Evolutionary conservation across 1,140 invertebrate species (phyloP).

Genomic region (Potamilus streckersoni): DNA sequence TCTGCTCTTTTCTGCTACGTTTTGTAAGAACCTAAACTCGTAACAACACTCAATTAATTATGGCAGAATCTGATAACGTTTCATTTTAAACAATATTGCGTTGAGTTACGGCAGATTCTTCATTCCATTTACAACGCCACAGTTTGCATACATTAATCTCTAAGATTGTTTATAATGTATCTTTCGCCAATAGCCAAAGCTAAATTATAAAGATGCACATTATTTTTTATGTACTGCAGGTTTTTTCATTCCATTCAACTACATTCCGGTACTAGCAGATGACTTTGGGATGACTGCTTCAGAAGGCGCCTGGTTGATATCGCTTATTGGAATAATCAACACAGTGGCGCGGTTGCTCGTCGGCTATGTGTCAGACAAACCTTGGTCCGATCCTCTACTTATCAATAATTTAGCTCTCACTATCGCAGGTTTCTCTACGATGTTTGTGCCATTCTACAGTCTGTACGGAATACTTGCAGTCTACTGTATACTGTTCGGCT

Average conservation of each 20-base stretch:
- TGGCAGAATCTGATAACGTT: no score
- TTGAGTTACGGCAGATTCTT: no score
- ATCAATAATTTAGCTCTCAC: slow-evolving; percentile 91
- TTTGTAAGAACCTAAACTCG: no score
- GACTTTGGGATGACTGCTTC: slow-evolving; percentile 55
- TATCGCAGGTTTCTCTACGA: slow-evolving; percentile 73
- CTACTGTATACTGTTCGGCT: slow-evolving; percentile 89
- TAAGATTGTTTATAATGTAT: not conserved
- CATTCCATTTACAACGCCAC: no score
- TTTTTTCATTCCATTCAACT: slow-evolving; percentile 93
- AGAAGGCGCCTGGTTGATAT: slow-evolving; percentile 79
- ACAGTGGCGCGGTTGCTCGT: slow-evolving; percentile 71
- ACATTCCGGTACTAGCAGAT: slow-evolving; percentile 69
- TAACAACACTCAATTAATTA: no score
- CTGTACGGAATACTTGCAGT: slow-evolving; percentile 81
- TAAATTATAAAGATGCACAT: not conserved
- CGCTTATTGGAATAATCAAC: slow-evolving; percentile 84
- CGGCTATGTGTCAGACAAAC: slow-evolving; percentile 71
- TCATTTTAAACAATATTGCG: no score
- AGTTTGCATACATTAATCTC: not conserved
- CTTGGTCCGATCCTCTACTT: slow-evolving; percentile 83
- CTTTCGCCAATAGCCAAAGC: not conserved
- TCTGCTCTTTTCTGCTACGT: no score
- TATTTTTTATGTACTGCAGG: slow-evolving; percentile 60
- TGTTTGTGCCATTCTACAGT: slow-evolving; percentile 81